Evolutionary conservation across 2,113 vertebrate species (phyloP), one percentile per base, ranked within the genome.

Genomic region (Salvelinus sp.): DNA sequence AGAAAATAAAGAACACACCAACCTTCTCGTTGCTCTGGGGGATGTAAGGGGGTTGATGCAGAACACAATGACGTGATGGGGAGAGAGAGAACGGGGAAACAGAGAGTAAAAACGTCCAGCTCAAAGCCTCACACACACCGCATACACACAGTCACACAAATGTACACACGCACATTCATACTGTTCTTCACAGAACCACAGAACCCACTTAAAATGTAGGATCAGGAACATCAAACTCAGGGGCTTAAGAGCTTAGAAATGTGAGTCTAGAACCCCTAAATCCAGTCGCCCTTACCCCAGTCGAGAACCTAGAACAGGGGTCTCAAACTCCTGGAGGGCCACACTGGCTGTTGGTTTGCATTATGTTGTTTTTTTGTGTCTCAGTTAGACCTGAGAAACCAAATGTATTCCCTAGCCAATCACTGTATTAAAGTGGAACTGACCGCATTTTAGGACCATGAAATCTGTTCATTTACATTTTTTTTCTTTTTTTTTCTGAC

Each of bases 21-120:
- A 98, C 97, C 97, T 99, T 99, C 97, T 99, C 97, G 97, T 95
- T 98, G 97, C 96, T 99, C 97, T 99, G 97, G 95, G 96, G 96
- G 95, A 97, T 98, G 97, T 96, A 96, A 96, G 96, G 94, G 96
- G 96, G 95, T 98, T 96, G 97, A 98, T 98, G 97, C 95, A 88
- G 96, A 97, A 97, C 96, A 98, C 96, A 98, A 98, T 98, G 97
- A 98, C 95, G 97, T 98, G 96, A 95, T 95, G 95, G 93, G 95
- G 95, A 54, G 50, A 54, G 50, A 54, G 50, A 54, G 14, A 54
- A 54, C 16, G 93, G 95, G 96, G 96, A 96, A 96, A 99, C 95
- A 99, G 95, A 98, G 97, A 99, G 97, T 98, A 99, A 99, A 99
- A 98, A 96, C 94, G 95, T 96, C 96, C 97, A 97, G 95, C 94